A percentile compares a stretch with the other conserved stretches of the same genome.
These are phyloP conservation scores for Malacoraja senta DNA, from an alignment of 2,797 vertebrate species.

Conservation along the genomic window DNA sequence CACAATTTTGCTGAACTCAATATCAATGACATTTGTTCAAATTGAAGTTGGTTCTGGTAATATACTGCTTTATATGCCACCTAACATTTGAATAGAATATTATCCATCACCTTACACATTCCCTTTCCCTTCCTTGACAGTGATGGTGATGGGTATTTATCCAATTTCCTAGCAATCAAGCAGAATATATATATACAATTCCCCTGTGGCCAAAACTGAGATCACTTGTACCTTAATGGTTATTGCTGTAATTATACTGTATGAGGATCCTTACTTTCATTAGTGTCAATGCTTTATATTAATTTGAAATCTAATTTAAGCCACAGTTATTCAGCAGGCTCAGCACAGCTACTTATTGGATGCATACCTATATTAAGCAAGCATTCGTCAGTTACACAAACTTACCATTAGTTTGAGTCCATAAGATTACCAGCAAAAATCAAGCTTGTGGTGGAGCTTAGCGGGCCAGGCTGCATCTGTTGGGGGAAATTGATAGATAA, in stretches of 20 bases:
- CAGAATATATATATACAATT: neutral
- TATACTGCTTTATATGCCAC: neutral
- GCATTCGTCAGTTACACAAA: neutral
- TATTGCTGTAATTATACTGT: neutral
- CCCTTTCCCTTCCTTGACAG: neutral
- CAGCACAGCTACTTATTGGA: neutral
- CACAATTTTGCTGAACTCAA: neutral
- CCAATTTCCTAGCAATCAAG: neutral
- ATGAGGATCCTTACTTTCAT: neutral
- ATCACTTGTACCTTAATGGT: neutral
- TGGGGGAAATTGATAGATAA: too few relatives aligned
- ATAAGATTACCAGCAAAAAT: neutral
- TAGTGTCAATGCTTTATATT: neutral
- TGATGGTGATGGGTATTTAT: slow-evolving; percentile 8
- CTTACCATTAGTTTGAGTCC: neutral
- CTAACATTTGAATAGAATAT: neutral
- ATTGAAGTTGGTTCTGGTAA: neutral
- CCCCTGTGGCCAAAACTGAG: neutral
- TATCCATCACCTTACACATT: slow-evolving; percentile 7
- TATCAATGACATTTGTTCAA: neutral
- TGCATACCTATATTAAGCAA: neutral
- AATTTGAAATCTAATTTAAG: neutral
- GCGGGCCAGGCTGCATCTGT: too few relatives aligned
- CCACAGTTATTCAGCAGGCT: neutral
- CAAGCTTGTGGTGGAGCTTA: too few relatives aligned